Evolutionary conservation across 2,888 invertebrate species (phyloP).

Genomic region (Phengaris alcon): DNA sequence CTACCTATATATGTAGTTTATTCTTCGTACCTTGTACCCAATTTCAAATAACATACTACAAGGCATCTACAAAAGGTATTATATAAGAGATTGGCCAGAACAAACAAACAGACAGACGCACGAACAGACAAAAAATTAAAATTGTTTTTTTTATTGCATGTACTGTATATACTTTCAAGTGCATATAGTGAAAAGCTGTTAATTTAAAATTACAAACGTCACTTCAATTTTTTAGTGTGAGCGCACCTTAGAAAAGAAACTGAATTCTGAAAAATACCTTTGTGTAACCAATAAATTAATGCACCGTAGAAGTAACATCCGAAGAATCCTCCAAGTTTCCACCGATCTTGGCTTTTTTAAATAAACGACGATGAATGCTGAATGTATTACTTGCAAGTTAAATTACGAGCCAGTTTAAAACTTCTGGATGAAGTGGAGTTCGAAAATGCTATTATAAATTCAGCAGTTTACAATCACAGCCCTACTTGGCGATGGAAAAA

Average conservation of each 20-base stretch:
- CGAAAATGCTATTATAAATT: constrained; percentile 79
- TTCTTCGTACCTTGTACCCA: too few species aligned
- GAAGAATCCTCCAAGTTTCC: constrained; percentile 20
- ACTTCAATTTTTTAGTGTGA: background rate
- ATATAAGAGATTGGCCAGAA: too few species aligned
- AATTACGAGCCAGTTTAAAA: constrained; percentile 73
- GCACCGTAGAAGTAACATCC: background rate
- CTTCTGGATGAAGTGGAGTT: constrained; percentile 76
- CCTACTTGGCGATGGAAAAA: constrained; percentile 69
- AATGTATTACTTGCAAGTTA: constrained; percentile 63
- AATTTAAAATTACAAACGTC: too few species aligned
- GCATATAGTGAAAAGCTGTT: too few species aligned
- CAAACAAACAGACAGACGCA: too few species aligned
- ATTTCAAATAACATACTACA: too few species aligned
- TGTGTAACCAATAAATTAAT: background rate
- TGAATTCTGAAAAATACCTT: background rate
- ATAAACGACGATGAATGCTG: constrained; percentile 50
- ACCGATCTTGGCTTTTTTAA: constrained; percentile 43
- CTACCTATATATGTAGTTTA: too few species aligned
- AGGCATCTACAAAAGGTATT: too few species aligned
- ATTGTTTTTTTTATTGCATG: too few species aligned
- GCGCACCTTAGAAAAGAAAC: background rate
- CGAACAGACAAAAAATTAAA: too few species aligned
- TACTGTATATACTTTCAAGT: too few species aligned
- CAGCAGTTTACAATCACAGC: constrained; percentile 78